Evolutionary conservation across 1,140 invertebrate genomes (phyloP).

Genomic region (Leptopilina clavipes): DNA sequence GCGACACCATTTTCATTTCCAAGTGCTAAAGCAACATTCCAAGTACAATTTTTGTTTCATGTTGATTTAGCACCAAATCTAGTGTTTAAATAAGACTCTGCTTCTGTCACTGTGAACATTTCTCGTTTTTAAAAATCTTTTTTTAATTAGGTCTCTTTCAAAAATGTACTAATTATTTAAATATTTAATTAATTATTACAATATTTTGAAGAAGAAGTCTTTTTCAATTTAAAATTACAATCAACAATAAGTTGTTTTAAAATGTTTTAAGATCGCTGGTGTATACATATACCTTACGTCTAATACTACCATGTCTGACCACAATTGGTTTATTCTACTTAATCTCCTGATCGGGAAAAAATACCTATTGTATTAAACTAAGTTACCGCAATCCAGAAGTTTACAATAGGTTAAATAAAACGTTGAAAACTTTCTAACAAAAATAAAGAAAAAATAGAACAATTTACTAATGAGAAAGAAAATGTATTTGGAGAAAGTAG

Average conservation of each 20-base stretch:
- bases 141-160: not conserved
- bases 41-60: not conserved
- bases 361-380: not conserved
- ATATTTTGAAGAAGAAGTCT: not conserved
- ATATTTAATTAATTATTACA: not conserved
- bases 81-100: not conserved
- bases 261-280: not conserved
- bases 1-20: not conserved
- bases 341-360: not conserved
- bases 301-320: not conserved
- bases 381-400: no score
- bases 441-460: not conserved
- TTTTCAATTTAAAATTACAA: not conserved
- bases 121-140: not conserved
- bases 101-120: not conserved
- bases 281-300: no score
- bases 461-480: not conserved
- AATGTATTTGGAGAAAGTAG: constrained; percentile 7
- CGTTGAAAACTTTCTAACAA: not conserved
- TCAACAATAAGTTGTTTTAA: not conserved
- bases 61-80: not conserved
- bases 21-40: not conserved
- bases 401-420: no score
- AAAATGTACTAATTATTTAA: not conserved
- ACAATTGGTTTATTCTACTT: not conserved